Base-by-base conservation (phyloP, 2,888 invertebrate genomes). In the Chaetogeoica ovagalla region DNA sequence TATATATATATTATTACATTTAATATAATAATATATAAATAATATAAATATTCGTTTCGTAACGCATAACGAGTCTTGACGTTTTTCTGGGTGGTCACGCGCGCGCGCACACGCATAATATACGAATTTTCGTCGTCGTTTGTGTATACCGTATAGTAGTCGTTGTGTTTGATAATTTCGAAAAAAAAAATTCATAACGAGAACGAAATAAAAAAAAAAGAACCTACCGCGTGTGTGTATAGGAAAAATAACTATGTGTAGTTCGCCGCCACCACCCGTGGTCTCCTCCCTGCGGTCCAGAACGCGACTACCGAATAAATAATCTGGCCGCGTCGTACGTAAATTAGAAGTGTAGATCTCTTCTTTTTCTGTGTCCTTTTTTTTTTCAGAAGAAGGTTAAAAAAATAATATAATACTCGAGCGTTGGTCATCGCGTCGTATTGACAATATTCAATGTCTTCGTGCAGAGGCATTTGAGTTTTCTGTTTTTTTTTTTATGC, bases 31-130 rank as follows among this genome's bases (percentile, higher is more conserved):
- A 4, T 55, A 65, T 57, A 63, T 43, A 43, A 5, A 43, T n/a
- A 43, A 63, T 43, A 43, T 6, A 43, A 30, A 43, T 57, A 75
- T 65, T 66, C 57, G 43, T 75, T 66, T 75, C 69, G 76, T 60
- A 69, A 77, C 69, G 62, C 79, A 70, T 79, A 79, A 79, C 79
- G 79, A 79, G 79, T 79, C 79, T 79, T 79, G 79, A 79, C 79
- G 69, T 79, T 79, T 70, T 79, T 79, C 79, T 79, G 79, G 79
- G 79, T 71, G 79, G 79, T 63, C 79, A n/a, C 73, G 39, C 55
- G 55, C 71, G 39, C 43, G 15, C 48, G 15, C 8, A 69, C 48
- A 43, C 4, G 30, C 30, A 30, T 30, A 30, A 23, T 69, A 37
- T 57, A 55, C 52, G 52, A 21, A 21, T 43, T 6, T 43, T 43